phyloP scores from a whole-genome alignment of 2,888 invertebrate genomes.

The Craniophora ligustri region DNA sequence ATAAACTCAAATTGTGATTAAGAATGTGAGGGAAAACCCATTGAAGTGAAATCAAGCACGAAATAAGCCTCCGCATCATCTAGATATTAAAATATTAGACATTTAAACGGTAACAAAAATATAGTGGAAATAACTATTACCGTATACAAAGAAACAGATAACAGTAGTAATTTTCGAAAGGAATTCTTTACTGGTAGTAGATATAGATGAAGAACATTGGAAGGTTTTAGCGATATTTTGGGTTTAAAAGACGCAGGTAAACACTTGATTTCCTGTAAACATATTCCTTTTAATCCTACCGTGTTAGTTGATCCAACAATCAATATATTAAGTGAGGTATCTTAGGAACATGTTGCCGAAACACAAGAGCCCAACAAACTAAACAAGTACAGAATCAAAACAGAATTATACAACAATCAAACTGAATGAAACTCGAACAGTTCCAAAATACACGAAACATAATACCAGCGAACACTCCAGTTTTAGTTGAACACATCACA shows the following conservation, averaged over 20 bases:
- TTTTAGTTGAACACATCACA: slow-evolving; percentile 14
- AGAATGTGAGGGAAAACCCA: background rate
- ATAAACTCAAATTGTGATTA: background rate
- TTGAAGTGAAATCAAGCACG: too few species aligned
- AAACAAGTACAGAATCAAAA: background rate
- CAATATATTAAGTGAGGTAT: background rate
- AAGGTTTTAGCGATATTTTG: background rate
- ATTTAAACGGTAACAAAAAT: too few species aligned
- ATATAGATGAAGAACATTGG: too few species aligned
- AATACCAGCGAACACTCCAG: slow-evolving; percentile 7
- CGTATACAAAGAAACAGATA: too few species aligned
- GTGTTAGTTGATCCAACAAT: background rate
- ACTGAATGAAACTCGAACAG: background rate
- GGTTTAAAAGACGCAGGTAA: background rate
- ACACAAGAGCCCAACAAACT: background rate
- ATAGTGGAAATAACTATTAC: too few species aligned
- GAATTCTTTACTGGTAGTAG: too few species aligned
- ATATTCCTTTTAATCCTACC: background rate
- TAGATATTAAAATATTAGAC: background rate
- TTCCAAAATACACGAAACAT: background rate
- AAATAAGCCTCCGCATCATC: too few species aligned
- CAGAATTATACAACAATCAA: background rate
- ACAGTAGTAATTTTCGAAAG: too few species aligned
- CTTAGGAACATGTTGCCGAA: background rate
- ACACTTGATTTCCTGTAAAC: background rate